Percentiles rank a stretch among this genome's conserved stretches.
Evolutionary conservation across 2,888 invertebrate species (phyloP).

Genomic region (Eledona agricola): DNA sequence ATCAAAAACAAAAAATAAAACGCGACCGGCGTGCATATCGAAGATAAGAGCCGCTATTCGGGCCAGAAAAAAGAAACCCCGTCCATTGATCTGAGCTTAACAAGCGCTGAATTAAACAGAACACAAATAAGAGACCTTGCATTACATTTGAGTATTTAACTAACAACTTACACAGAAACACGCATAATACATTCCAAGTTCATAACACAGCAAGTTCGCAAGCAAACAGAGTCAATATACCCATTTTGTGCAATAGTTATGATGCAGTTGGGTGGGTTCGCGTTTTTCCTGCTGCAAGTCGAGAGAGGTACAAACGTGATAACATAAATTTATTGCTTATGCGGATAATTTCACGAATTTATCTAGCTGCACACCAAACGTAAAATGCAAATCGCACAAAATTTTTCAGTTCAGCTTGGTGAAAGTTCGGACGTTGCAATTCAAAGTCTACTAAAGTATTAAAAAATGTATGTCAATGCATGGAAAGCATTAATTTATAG

Average conservation of each 20-base stretch:
- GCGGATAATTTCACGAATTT: conserved; percentile 28
- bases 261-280: conserved; percentile 17
- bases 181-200: conserved; percentile 20
- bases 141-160: conserved; percentile 26
- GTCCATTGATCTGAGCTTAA: too few species aligned
- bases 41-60: too few species aligned
- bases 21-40: too few species aligned
- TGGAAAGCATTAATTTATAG: too few species aligned
- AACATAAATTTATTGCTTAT: conserved; percentile 26
- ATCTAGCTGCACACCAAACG: conserved; percentile 23
- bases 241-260: conserved; percentile 9
- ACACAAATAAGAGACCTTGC: conserved; percentile 12
- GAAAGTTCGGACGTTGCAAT: too few species aligned
- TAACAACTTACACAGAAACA: conserved; percentile 22
- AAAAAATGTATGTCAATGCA: too few species aligned
- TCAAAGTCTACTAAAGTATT: too few species aligned
- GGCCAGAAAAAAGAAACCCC: too few species aligned
- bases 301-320: conserved; percentile 13
- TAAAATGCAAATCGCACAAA: conserved; percentile 24
- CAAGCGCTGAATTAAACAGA: conserved; percentile 22
- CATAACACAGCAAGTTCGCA: conserved; percentile 17
- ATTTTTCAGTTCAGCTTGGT: too few species aligned
- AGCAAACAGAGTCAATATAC: conserved; percentile 24
- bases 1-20: too few species aligned
- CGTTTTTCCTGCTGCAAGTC: conserved; percentile 14